Percentiles rank a stretch among this genome's conserved stretches.
phyloP scores from a whole-genome alignment of 2,113 vertebrate genomes.

The Oncorhynchus tshawytscha region DNA sequence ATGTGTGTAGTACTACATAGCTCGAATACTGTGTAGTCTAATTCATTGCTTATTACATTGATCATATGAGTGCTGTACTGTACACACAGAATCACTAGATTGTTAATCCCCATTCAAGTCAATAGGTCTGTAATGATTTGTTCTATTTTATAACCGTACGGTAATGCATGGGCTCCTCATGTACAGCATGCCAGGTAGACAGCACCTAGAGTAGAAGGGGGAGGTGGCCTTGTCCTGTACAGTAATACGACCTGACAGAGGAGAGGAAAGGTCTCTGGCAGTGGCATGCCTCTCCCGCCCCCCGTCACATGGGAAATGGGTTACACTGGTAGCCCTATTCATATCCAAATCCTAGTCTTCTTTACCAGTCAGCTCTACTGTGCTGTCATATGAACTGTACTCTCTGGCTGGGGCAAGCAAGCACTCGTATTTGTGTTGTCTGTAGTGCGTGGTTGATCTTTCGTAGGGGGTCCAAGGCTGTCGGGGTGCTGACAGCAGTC shows the following conservation, averaged over 20 bases:
- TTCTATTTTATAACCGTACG: no score
- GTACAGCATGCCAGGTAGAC: background rate
- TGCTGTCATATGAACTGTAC: no score
- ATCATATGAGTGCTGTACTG: no score
- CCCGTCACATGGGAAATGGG: background rate
- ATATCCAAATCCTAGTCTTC: background rate
- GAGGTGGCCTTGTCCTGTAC: background rate
- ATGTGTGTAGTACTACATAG: no score
- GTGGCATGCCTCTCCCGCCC: background rate
- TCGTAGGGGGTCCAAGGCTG: background rate
- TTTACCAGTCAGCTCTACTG: no score
- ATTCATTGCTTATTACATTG: no score
- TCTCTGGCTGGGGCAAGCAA: no score
- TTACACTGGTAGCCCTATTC: background rate
- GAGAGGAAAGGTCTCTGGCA: background rate
- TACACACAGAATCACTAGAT: no score
- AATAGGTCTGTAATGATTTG: no score
- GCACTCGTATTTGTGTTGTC: no score
- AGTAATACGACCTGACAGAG: background rate
- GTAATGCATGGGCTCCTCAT: background rate
- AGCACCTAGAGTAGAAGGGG: background rate
- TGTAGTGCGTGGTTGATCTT: background rate
- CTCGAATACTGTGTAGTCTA: no score
- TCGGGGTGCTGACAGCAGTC: background rate
- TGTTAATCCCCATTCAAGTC: no score